Evolutionary conservation across 2,113 vertebrate genomes (phyloP).

Genomic region (Xiphophorus couchianus): DNA sequence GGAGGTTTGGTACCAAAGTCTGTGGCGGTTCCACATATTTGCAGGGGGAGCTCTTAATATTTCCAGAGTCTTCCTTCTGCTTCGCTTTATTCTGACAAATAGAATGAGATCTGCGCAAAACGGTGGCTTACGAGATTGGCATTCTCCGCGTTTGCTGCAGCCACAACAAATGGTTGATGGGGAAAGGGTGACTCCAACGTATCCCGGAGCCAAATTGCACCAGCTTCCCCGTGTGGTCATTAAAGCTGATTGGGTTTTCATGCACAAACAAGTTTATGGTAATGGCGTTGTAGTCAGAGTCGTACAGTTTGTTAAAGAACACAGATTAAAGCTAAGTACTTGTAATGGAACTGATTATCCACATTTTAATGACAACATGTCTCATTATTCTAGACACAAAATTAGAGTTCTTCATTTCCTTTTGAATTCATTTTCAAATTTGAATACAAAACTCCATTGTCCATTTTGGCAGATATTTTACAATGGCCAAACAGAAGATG

Average conservation of each 20-base stretch:
- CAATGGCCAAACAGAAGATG: too few relatives aligned
- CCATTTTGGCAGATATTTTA: too few relatives aligned
- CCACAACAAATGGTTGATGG: slow-evolving; percentile 2
- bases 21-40: not conserved
- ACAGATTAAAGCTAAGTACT: not conserved
- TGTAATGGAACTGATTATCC: too few relatives aligned
- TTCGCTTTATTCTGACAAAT: not conserved
- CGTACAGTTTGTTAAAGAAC: not conserved
- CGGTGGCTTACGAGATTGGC: not conserved
- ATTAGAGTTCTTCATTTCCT: too few relatives aligned
- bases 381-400: too few relatives aligned
- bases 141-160: not conserved
- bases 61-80: not conserved
- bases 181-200: not conserved
- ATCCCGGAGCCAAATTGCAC: not conserved
- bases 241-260: slow-evolving; percentile 8
- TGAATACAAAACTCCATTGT: too few relatives aligned
- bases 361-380: too few relatives aligned
- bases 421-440: too few relatives aligned
- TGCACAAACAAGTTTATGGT: not conserved
- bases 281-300: not conserved
- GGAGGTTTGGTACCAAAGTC: not conserved
- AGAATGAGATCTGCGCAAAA: not conserved
- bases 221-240: not conserved
- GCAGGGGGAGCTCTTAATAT: not conserved